A percentile compares a stretch with the other conserved stretches of the same genome.
Conservation (phyloP, 2,888 invertebrate genomes). For the Acrobasis consociella region DNA sequence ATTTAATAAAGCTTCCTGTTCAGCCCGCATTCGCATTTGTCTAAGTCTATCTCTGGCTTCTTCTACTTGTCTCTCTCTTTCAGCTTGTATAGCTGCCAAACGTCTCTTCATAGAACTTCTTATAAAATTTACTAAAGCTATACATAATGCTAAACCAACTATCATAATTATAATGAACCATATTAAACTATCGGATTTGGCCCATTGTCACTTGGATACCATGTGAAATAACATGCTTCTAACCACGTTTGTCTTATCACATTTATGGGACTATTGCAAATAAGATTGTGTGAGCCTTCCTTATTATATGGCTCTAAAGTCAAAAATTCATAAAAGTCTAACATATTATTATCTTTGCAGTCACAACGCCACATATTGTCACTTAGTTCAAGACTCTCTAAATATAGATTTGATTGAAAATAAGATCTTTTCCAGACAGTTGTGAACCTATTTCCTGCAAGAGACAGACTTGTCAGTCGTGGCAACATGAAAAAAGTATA, state of each 20-base stretch:
- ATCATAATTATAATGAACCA: constrained; percentile 83
- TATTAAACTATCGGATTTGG: constrained; percentile 79
- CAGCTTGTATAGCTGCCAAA: constrained; percentile 72
- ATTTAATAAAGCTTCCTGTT: constrained; percentile 81
- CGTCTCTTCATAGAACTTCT: constrained; percentile 81
- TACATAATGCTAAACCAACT: constrained; percentile 76
- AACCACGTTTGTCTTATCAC: constrained; percentile 87
- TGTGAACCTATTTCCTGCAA: constrained; percentile 88
- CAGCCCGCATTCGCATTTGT: constrained; percentile 75
- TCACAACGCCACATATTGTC: constrained; percentile 92
- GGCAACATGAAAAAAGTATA: constrained; percentile 84
- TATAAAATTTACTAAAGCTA: constrained; percentile 79
- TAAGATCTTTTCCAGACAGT: constrained; percentile 81
- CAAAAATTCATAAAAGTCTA: constrained; percentile 84
- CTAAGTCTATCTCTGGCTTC: constrained; percentile 83
- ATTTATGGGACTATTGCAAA: constrained; percentile 86
- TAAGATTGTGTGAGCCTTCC: constrained; percentile 73
- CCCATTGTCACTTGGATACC: constrained; percentile 77
- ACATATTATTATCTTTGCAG: constrained; percentile 83
- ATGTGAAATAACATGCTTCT: constrained; percentile 84
- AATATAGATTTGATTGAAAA: constrained; percentile 83
- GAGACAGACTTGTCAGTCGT: constrained; percentile 82
- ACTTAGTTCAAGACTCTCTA: constrained; percentile 83
- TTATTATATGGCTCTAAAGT: constrained; percentile 81
- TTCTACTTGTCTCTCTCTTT: constrained; percentile 80